These are phyloP conservation scores for Cantharis flavilabris DNA, from an alignment of 2,888 invertebrate species.

Conservation along the genomic window DNA sequence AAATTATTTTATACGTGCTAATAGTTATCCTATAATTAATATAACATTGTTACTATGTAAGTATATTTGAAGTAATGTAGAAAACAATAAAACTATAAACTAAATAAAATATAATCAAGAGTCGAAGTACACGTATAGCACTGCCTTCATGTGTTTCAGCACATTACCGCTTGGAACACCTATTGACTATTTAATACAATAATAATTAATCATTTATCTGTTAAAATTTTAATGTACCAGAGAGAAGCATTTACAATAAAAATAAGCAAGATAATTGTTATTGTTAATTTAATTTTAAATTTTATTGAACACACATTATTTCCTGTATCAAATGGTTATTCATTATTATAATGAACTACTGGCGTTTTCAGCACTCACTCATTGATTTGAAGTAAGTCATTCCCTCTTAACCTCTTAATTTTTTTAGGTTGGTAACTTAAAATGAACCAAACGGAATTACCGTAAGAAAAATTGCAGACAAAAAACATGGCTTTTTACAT, in stretches of 20 bases:
- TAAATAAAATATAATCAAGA: constrained; percentile 28
- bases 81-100: constrained; percentile 27
- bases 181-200: constrained; percentile 56
- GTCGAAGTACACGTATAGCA: constrained; percentile 53
- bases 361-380: too few species aligned
- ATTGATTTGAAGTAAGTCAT: too few species aligned
- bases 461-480: too few species aligned
- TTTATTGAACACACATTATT: not conserved
- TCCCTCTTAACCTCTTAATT: too few species aligned
- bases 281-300: constrained; percentile 32
- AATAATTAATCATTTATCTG: constrained; percentile 56
- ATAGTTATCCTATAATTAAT: constrained; percentile 42
- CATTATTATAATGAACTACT: too few species aligned
- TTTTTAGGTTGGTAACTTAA: too few species aligned
- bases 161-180: constrained; percentile 57
- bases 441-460: too few species aligned
- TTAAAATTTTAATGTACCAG: constrained; percentile 58
- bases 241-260: constrained; percentile 58
- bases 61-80: constrained; percentile 30
- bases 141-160: constrained; percentile 58
- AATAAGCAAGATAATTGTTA: constrained; percentile 56
- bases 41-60: constrained; percentile 41
- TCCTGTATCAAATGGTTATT: not conserved
- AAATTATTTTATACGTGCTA: constrained; percentile 28
- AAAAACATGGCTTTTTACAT: too few species aligned